phyloP scores from a whole-genome alignment of 2,797 vertebrate genomes.

The Eidolon dupreanum region DNA sequence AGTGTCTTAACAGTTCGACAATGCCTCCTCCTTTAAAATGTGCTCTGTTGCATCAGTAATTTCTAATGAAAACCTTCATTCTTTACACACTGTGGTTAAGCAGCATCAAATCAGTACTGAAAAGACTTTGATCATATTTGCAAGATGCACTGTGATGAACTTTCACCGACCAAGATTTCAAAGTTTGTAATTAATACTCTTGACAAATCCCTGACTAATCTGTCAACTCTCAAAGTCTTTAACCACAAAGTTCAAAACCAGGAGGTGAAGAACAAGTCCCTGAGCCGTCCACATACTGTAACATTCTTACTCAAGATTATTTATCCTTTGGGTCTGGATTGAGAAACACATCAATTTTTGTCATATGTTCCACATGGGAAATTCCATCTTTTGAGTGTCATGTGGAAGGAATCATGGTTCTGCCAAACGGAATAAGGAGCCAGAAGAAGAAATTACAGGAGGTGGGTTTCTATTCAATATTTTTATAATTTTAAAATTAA shows the following conservation, averaged over 20 bases:
- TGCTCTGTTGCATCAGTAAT: background rate
- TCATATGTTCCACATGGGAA: background rate
- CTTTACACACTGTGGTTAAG: constrained; percentile 67
- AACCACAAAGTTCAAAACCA: constrained; percentile 68
- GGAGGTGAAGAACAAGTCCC: background rate
- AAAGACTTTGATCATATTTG: constrained; percentile 78
- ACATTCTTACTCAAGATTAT: constrained; percentile 5
- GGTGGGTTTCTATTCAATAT: background rate
- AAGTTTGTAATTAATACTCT: constrained; percentile 76
- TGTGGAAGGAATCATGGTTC: background rate
- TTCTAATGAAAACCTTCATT: constrained; percentile 64
- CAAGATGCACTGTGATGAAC: constrained; percentile 71
- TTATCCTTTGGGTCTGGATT: constrained; percentile 12
- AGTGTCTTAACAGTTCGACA: background rate
- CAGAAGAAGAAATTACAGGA: background rate
- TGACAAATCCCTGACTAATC: constrained; percentile 74
- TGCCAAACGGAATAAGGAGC: background rate
- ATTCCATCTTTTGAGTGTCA: background rate
- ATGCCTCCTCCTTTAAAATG: background rate
- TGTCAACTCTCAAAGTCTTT: constrained; percentile 60
- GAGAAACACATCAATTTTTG: background rate
- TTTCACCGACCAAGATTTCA: constrained; percentile 74
- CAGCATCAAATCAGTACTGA: constrained; percentile 77
- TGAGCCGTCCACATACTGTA: background rate
- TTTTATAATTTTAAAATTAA: background rate